Evolutionary conservation across 2,113 vertebrate genomes (phyloP), one percentile per base, ranked within the genome.

Genomic region (Scomber japonicus): DNA sequence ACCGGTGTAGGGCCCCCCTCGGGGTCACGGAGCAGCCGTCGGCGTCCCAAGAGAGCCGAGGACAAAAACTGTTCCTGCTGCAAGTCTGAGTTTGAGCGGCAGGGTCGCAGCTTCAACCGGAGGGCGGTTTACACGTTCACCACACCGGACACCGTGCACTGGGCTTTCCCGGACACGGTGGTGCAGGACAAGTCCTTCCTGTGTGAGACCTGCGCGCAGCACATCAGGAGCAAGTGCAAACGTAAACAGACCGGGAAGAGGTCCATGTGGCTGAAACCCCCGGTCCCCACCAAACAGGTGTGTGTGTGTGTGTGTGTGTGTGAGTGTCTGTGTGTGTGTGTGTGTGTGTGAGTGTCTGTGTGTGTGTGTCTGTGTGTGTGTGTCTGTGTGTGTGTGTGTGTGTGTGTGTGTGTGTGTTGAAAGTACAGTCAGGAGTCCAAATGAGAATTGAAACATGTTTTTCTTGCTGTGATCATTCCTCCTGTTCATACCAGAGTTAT

Each of bases 51-150:
- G 48, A 56, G 69, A 2, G 86, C 83, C 11, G 92, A 93, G 79
- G 91, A 93, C 80, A 17, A 3, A 1, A 75, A 7, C 83, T 92
- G 92, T 67, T 66, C 30, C 68, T 59, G 84, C 84, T 93, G 92
- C 78, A 55, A 31, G 72, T 11, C 9, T 0, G 54, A 80, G 87
- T 93, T 92, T 5, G 88, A 91, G 84, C 81, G 89, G 0, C 87
- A 86, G 12, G 92, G 92, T n/a, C 90, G 91, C 4, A 78, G 88
- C 72, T 92, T 93, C 71, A 91, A 91, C 84, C 80, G 92, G 9
- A 69, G 91, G 64, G 88, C 92, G 8, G 87, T 93, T 69, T 84
- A 67, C 64, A 93, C 92, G 31, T 93, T 93, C 86, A 91, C 89
- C 71, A 82, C 81, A 45, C 59, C 88, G 50, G 91, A 90, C 0